phyloP scores from a whole-genome alignment of 2,113 vertebrate genomes.

The Pygoscelis antarcticus region DNA sequence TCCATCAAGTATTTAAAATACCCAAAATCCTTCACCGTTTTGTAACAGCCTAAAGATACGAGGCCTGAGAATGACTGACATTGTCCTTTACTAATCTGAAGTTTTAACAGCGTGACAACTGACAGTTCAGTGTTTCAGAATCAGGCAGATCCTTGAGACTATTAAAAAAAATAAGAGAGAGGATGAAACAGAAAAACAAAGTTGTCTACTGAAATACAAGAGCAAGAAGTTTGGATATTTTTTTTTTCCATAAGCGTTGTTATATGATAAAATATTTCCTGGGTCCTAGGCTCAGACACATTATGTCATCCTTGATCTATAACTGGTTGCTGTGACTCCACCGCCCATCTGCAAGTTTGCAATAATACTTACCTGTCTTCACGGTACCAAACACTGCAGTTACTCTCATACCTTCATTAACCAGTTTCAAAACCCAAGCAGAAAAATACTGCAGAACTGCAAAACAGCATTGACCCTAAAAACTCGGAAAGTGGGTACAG shows the following conservation, averaged over 20 bases:
- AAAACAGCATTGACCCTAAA: not conserved
- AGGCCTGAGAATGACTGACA: not conserved
- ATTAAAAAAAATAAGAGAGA: not conserved
- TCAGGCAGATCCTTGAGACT: not conserved
- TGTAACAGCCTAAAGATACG: not conserved
- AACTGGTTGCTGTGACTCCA: not conserved
- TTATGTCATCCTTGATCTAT: not conserved
- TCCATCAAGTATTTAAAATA: not conserved
- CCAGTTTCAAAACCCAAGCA: not conserved
- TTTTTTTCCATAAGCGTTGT: not conserved
- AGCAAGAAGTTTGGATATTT: not conserved
- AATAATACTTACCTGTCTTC: slow-evolving; percentile 16
- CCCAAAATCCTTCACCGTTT: not conserved
- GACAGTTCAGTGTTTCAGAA: not conserved
- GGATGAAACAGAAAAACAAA: not conserved
- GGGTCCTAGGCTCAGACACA: not conserved
- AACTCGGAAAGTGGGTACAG: not conserved
- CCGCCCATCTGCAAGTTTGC: not conserved
- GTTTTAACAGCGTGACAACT: not conserved
- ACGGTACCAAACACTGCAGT: not conserved
- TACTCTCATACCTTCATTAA: not conserved
- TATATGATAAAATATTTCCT: not conserved
- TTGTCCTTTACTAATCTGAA: not conserved
- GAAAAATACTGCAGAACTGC: not conserved
- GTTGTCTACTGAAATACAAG: not conserved